Base-by-base conservation (phyloP, 2,797 vertebrate genomes). In the Hoplostethus mediterraneus region DNA sequence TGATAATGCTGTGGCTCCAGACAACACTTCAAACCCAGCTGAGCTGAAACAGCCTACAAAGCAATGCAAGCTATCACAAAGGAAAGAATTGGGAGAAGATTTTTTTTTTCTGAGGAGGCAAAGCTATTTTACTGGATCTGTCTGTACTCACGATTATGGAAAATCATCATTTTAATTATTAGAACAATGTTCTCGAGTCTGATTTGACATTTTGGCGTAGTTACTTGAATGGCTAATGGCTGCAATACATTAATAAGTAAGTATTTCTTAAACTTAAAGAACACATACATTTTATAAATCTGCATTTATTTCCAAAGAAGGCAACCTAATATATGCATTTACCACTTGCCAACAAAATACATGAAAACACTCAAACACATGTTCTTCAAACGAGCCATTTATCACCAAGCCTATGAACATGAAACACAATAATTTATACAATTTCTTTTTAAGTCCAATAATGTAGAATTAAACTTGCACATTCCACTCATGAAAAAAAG, bases 351-450 rank as follows among this genome's bases (percentile, higher is more conserved):
- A 77, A 80, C 59, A 80, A 79, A 88, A 82, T 67, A 82, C 81
- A 90, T 85, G 80, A 75, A 86, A 68, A 79, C 65, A 49, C 28
- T 36, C 54, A 78, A 85, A 70, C 47, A 48, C 31, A 78, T 42
- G 17, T 83, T 90, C 75, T 89, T 85, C 80, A 90, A 81, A 84
- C 76, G 87, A 84, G 64, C 74, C 71, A 63, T 52, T 82, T 71
- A 62, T 67, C 75, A 64, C 77, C 83, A 90, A 86, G 71, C 84
- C 61, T 71, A 66, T 55, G 67, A 84, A 78, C 70, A 80, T 31
- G 1, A 89, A 88, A 75, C 69, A 82, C 75, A 92, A 94, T 93
- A 93, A 92, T 81, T 93, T 94, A 93, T 72, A 67, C 42, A 28
- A 28, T 28, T 28, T 21, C 21, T 21, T 21, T 21, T 21, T 82